A percentile compares a stretch with the other conserved stretches of the same genome.
These are phyloP conservation scores for Lophotis ruficrista DNA, from an alignment of 2,113 vertebrate genomes.

Conservation along the genomic window DNA sequence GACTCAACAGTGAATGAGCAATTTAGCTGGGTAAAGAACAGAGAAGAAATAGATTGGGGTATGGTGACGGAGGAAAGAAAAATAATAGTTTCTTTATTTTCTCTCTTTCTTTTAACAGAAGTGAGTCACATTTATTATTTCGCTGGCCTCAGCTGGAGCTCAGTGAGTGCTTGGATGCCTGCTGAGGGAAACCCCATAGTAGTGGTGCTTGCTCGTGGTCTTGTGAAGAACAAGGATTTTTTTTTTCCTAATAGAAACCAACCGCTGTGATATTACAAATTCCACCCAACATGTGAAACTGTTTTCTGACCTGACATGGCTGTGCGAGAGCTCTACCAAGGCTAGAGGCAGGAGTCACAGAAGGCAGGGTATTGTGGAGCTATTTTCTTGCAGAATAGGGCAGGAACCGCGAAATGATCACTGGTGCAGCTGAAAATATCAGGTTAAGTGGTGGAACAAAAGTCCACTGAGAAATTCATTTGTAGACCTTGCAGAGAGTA, in stretches of 20 bases:
- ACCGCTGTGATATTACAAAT: neutral
- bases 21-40: neutral
- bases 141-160: neutral
- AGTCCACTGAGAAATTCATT: slow-evolving; percentile 13
- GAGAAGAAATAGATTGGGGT: neutral
- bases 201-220: neutral
- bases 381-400: neutral
- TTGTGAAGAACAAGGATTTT: neutral
- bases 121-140: neutral
- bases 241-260: neutral
- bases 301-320: neutral
- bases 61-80: neutral
- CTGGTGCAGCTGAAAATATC: neutral
- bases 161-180: neutral
- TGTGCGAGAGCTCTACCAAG: neutral
- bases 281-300: neutral
- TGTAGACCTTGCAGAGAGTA: neutral
- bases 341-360: neutral
- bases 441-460: slow-evolving; percentile 19
- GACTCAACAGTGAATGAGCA: neutral
- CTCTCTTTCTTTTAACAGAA: neutral
- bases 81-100: neutral
- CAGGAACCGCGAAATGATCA: neutral
- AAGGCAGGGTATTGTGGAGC: neutral
- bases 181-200: neutral